Evolutionary conservation across 2,113 vertebrate species (phyloP), one percentile per base, ranked within the genome.

Genomic region (Gallinago paraguaiae): DNA sequence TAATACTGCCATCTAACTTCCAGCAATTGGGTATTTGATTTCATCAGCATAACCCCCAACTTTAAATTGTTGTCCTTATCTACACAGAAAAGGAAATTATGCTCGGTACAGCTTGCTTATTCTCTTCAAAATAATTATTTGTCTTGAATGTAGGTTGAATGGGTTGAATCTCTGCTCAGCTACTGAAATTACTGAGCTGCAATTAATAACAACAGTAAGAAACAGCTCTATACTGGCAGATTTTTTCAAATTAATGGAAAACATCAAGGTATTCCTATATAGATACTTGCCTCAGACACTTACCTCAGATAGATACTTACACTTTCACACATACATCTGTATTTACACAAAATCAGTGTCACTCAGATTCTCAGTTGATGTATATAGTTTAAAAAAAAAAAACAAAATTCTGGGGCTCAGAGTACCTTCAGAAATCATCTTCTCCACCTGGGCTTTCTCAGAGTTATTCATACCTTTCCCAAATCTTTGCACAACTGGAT

Each of bases 1-100:
- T 95, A 92, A 93, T 74, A 91, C 75, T 96, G 93, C 93, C 94
- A 93, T 35, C 93, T 96, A 95, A 95, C 85, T 95, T 33, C 50
- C 53, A 90, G 43, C 7, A 94, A 75, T 48, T n/a, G 27, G 10
- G 28, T 11, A 83, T 93, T 93, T 88, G 5, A 53, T 90, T 91
- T 92, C 20, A 63, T 83, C 71, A 91, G 10, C 51, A 50, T 64
- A 78, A 79, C 25, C 50, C 37, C 68, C 77, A 46, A 45, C 50
- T 82, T 92, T 51, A 71, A 51, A 75, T 41, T 81, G 28, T 16
- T 92, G 16, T 68, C 43, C 13, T 71, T 71, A 85, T 31, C 45
- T 61, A 50, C 22, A 33, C 0, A 0, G 33, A 43, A 82, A 85
- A 57, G 27, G 19, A 82, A 91, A 75, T 78, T 43, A 50, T 46